Evolutionary conservation across 2,797 vertebrate genomes (phyloP).

Genomic region (Thaleichthys pacificus): DNA sequence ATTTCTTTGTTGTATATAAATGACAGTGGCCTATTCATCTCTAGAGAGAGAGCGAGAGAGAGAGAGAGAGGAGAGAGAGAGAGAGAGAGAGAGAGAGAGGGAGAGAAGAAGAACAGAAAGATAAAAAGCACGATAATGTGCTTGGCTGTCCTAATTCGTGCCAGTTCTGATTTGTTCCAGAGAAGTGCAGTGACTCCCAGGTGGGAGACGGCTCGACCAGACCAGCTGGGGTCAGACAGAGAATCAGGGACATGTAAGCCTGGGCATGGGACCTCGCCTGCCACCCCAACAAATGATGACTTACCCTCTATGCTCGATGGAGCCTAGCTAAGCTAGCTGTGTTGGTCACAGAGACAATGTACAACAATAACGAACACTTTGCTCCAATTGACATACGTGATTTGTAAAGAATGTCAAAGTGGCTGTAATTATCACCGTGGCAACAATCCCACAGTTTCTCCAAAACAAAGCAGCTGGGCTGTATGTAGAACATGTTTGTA

Average conservation of each 20-base stretch:
- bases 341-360: too few relatives aligned
- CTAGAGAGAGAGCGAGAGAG: neutral
- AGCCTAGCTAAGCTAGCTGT: too few relatives aligned
- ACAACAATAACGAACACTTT: too few relatives aligned
- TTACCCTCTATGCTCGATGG: too few relatives aligned
- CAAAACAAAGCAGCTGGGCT: neutral
- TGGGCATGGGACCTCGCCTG: conserved; percentile 16
- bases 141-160: conserved; percentile 1
- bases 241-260: conserved; percentile 15
- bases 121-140: neutral
- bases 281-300: neutral
- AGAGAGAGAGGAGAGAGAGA: neutral
- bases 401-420: too few relatives aligned
- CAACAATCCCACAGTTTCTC: neutral
- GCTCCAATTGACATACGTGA: too few relatives aligned
- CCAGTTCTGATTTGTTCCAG: conserved; percentile 20
- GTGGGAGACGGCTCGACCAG: neutral
- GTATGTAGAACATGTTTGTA: neutral
- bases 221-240: conserved; percentile 24
- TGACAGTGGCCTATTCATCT: neutral
- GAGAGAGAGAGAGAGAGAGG: neutral
- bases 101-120: neutral
- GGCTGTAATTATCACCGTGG: neutral
- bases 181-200: conserved; percentile 7
- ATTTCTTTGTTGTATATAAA: neutral